Evolutionary conservation across 2,797 vertebrate genomes (phyloP), one percentile per base, ranked within the genome.

Genomic region (Jordanella pulchra): DNA sequence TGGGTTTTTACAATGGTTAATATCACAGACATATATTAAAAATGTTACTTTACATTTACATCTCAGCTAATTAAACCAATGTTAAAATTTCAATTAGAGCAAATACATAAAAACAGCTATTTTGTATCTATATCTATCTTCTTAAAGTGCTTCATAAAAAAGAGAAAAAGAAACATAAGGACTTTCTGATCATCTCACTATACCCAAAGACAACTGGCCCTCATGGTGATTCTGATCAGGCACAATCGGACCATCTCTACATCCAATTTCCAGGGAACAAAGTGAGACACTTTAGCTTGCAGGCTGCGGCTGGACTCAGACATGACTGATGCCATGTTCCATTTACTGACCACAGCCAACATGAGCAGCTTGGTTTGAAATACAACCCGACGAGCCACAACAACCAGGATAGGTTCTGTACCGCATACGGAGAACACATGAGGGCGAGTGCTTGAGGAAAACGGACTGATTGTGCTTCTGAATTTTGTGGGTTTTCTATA

Each of bases 241-340:
- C 18, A 27, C 42, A 65, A 67, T 56, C 63, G 9, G 18, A 51
- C 67, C 68, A 76, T 74, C 55, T 50, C 68, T 65, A 61, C 66
- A 14, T 76, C 65, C 60, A 72, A 66, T 82, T 84, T 88, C 81
- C 78, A 81, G 77, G n/a, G 50, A 74, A 86, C 86, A 80, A 75
- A 83, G 77, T 73, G 44, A 84, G 76, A 80, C 80, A 76, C 71
- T 76, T 81, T 53, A 71, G 72, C 65, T 70, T 2, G 0, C 66
- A 44, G 70, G n/a, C 60, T n/a, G 56, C 60, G 56, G 74, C 66
- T 45, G 71, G 76, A 73, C 74, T 82, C 70, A 76, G 80, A 80
- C 50, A 13, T 50, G 72, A 83, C 72, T 65, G 76, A 87, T 84
- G 83, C 77, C 76, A 55, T 70, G 82, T 86, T 89, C 87, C 87